Conservation (phyloP, 2,113 vertebrate genomes). For the Carassius gibelio region DNA sequence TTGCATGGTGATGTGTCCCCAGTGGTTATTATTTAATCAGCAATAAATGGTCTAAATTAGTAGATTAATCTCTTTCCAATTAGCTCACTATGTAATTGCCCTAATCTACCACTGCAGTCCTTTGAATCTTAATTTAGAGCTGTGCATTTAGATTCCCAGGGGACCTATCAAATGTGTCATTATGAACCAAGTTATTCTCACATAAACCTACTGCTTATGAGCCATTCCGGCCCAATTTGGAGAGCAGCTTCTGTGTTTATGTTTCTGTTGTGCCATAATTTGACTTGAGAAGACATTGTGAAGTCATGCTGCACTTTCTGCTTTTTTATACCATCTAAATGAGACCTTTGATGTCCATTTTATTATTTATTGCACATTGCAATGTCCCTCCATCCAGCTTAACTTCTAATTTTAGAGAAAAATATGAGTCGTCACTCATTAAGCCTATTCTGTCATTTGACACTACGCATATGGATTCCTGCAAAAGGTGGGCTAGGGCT, state of each 20-base stretch:
- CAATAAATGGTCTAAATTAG: slow-evolving; percentile 78
- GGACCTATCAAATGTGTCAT: slow-evolving; percentile 70
- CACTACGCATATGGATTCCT: not conserved
- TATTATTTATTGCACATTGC: slow-evolving; percentile 23
- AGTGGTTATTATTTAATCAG: slow-evolving; percentile 76
- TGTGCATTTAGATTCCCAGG: slow-evolving; percentile 69
- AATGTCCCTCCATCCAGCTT: slow-evolving; percentile 16
- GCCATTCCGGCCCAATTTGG: slow-evolving; percentile 63
- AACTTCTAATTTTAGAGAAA: slow-evolving; percentile 20
- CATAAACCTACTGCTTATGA: slow-evolving; percentile 72
- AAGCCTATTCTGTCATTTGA: not conserved
- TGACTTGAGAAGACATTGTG: slow-evolving; percentile 19
- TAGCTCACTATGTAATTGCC: slow-evolving; percentile 72
- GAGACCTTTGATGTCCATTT: slow-evolving; percentile 27
- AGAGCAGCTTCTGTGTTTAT: slow-evolving; percentile 71
- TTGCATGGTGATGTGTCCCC: slow-evolving; percentile 66
- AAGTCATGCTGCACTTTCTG: not conserved
- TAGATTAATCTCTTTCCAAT: slow-evolving; percentile 77
- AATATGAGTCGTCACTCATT: slow-evolving; percentile 9
- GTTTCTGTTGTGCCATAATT: slow-evolving; percentile 61
- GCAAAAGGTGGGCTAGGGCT: not conserved
- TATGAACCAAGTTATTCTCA: slow-evolving; percentile 73
- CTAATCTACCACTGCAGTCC: slow-evolving; percentile 71
- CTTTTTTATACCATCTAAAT: not conserved
- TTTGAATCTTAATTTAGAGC: slow-evolving; percentile 74